phyloP scores from a whole-genome alignment of 53 echinoderm and acorn worm genomes.

The Apostichopus leukothele region DNA sequence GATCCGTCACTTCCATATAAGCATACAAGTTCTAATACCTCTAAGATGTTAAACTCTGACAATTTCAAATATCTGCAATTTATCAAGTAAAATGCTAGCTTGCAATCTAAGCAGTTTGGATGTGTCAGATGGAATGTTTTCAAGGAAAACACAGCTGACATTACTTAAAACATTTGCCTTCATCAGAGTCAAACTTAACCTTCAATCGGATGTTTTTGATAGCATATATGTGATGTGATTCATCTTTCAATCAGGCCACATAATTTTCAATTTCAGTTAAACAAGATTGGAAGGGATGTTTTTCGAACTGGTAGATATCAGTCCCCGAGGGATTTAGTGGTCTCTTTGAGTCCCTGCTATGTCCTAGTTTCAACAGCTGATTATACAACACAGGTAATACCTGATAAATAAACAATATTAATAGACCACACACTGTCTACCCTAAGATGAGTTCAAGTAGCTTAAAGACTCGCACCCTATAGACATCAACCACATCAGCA shows the following conservation, averaged over 20 bases:
- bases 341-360: background rate
- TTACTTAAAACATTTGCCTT: background rate
- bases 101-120: too few species aligned
- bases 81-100: too few species aligned
- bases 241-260: background rate
- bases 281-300: background rate
- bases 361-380: constrained; percentile 6
- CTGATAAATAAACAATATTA: background rate
- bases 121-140: background rate
- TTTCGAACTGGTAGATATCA: background rate
- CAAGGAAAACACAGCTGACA: constrained; percentile 7
- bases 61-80: too few species aligned
- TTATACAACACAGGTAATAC: background rate
- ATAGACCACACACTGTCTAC: background rate
- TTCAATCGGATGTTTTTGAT: background rate
- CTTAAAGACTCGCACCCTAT: background rate
- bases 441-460: background rate
- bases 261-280: background rate
- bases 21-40: too few species aligned
- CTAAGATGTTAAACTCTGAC: too few species aligned
- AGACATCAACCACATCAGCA: background rate
- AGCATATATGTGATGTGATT: background rate
- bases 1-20: too few species aligned
- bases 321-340: background rate
- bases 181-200: background rate